Evolutionary conservation across 2,888 invertebrate species (phyloP).

Genomic region (Hydrotaea diabolus): DNA sequence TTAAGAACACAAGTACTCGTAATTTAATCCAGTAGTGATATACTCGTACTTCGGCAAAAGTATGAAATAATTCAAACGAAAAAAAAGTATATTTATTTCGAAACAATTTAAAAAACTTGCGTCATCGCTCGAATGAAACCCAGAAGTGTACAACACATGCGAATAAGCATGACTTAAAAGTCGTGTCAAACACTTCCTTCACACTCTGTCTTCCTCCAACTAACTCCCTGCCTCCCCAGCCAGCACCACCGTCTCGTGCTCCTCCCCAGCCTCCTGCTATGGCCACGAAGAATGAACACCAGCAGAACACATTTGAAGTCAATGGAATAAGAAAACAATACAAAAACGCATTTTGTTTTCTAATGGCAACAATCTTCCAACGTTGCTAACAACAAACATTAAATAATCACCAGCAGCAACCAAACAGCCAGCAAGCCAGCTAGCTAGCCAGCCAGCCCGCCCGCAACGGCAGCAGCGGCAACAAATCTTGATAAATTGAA

Average conservation of each 20-base stretch:
- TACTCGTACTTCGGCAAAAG: too few species aligned
- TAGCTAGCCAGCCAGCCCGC: neutral
- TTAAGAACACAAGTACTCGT: too few species aligned
- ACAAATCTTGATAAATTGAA: constrained; percentile 65
- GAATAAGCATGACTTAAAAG: constrained; percentile 3
- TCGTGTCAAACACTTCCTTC: constrained; percentile 22
- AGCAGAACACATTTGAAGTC: neutral
- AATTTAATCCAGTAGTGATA: too few species aligned
- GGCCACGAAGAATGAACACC: neutral
- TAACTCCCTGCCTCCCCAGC: neutral
- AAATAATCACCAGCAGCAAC: constrained; percentile 36
- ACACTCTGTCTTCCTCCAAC: neutral
- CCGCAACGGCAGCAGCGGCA: constrained; percentile 42
- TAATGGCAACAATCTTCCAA: constrained; percentile 7
- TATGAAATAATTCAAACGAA: too few species aligned
- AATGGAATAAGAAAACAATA: constrained; percentile 29
- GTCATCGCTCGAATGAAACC: constrained; percentile 5
- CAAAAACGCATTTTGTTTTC: constrained; percentile 51
- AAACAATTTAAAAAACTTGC: constrained; percentile 14
- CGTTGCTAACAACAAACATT: constrained; percentile 26
- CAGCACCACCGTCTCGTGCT: neutral
- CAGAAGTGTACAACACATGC: neutral
- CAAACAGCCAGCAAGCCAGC: neutral
- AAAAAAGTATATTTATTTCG: neutral
- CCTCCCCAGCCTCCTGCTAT: neutral